Percentiles rank a stretch among this genome's conserved stretches.
Conservation (phyloP, 37 sponge, comb jelly and placozoan species). For the Axinella damicornis region DNA sequence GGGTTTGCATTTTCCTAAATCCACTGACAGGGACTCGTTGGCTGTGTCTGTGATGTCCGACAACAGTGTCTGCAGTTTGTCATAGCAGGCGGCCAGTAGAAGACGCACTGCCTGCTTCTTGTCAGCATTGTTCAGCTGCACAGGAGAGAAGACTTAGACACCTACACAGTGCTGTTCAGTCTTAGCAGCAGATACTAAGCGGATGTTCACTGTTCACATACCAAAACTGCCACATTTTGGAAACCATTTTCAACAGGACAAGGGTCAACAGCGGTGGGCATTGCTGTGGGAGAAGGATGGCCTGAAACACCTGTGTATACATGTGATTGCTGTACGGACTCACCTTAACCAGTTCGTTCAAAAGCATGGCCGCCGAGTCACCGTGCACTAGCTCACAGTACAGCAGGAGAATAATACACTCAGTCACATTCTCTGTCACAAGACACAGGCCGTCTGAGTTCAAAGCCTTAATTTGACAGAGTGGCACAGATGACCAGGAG, state of each 20-base stretch:
- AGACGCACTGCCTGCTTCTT: background rate
- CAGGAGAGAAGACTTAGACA: too few species aligned
- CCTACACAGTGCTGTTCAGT: too few species aligned
- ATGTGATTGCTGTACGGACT: background rate
- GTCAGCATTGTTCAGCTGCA: background rate
- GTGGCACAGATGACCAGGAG: background rate
- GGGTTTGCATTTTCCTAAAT: background rate
- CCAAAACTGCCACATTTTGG: background rate
- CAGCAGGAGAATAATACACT: slow-evolving; percentile 1
- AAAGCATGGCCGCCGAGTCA: background rate
- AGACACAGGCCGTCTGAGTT: background rate
- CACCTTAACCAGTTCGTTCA: slow-evolving; percentile 17
- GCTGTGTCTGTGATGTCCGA: background rate
- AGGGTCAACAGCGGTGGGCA: slow-evolving; percentile 17
- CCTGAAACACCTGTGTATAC: background rate
- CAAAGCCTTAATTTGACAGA: slow-evolving; percentile 14
- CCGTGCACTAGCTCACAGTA: background rate
- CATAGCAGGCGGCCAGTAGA: background rate
- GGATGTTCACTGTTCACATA: too few species aligned
- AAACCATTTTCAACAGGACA: slow-evolving; percentile 8
- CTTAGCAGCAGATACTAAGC: too few species aligned
- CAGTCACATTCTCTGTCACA: slow-evolving; percentile 6
- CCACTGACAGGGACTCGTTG: background rate
- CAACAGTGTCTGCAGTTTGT: background rate
- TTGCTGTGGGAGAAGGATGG: background rate